These are phyloP conservation scores for Apamea sordens DNA, from an alignment of 2,888 invertebrate genomes.

Conservation along the genomic window DNA sequence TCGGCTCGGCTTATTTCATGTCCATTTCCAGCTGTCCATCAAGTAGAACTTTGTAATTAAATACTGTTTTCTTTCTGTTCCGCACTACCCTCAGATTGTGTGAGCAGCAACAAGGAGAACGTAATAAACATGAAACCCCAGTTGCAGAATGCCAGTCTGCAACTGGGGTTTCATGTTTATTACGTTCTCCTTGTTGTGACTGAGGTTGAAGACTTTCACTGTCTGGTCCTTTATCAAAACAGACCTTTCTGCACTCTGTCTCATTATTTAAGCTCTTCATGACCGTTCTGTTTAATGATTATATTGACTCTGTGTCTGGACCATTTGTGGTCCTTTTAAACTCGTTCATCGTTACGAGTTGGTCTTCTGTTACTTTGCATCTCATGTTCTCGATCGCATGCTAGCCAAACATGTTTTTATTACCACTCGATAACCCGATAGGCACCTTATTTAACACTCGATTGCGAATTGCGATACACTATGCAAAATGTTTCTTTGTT, in stretches of 20 bases:
- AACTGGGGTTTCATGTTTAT: neutral
- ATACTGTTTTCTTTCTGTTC: neutral
- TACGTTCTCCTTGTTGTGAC: neutral
- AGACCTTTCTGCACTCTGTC: neutral
- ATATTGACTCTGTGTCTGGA: neutral
- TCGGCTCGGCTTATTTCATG: neutral
- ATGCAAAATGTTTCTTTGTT: neutral
- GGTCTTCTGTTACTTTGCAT: conserved; percentile 5
- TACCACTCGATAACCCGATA: conserved; percentile 41
- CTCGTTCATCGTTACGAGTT: conserved; percentile 3
- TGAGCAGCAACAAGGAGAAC: too few relatives aligned
- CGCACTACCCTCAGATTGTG: neutral
- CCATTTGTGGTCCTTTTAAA: neutral
- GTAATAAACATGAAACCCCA: too few relatives aligned
- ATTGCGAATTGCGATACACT: conserved; percentile 13
- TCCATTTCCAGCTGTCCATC: neutral
- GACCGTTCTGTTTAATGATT: neutral
- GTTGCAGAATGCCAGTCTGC: neutral
- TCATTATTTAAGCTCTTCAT: neutral
- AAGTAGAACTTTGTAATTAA: neutral
- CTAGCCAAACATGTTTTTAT: conserved; percentile 51
- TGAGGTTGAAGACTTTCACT: neutral
- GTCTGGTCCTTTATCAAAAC: neutral
- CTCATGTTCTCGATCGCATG: conserved; percentile 17
- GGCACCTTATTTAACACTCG: conserved; percentile 24